A percentile compares a stretch with the other conserved stretches of the same genome.
Conservation (phyloP, 2,888 invertebrate species). For the Girardia tigrina region DNA sequence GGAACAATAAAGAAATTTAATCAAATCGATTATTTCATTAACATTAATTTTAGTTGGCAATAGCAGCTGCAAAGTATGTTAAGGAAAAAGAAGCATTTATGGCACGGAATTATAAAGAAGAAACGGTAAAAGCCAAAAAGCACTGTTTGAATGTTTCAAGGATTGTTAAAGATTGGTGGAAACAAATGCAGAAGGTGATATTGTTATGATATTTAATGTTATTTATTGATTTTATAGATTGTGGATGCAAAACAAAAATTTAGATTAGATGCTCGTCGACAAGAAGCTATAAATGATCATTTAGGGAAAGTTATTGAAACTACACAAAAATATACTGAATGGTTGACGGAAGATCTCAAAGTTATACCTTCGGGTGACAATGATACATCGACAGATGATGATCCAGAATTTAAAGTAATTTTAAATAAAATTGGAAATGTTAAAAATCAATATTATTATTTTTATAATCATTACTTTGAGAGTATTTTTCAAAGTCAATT, state of each 20-base stretch:
- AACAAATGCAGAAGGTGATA: conserved; percentile 76
- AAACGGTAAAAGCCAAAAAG: conserved; percentile 68
- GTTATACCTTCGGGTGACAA: background rate
- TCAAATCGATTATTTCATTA: background rate
- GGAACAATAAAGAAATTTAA: no score
- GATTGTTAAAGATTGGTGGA: conserved; percentile 84
- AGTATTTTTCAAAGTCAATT: no score
- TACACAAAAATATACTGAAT: conserved; percentile 78
- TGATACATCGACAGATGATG: background rate
- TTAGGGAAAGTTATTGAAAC: conserved; percentile 92
- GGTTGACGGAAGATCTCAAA: conserved; percentile 47
- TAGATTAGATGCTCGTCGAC: conserved; percentile 78
- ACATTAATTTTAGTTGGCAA: conserved; percentile 27
- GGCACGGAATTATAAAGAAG: conserved; percentile 75
- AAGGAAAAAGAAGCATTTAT: conserved; percentile 61
- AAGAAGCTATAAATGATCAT: conserved; percentile 84
- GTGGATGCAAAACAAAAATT: conserved; percentile 84
- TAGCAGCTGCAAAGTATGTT: conserved; percentile 29
- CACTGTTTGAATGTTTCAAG: conserved; percentile 79
- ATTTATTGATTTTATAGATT: conserved; percentile 54
- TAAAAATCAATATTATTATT: no score
- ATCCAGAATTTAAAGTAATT: background rate
- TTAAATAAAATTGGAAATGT: no score
- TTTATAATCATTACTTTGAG: no score
- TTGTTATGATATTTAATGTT: background rate